phyloP scores from a whole-genome alignment of 2,888 invertebrate species.

The Agonum fuliginosum region DNA sequence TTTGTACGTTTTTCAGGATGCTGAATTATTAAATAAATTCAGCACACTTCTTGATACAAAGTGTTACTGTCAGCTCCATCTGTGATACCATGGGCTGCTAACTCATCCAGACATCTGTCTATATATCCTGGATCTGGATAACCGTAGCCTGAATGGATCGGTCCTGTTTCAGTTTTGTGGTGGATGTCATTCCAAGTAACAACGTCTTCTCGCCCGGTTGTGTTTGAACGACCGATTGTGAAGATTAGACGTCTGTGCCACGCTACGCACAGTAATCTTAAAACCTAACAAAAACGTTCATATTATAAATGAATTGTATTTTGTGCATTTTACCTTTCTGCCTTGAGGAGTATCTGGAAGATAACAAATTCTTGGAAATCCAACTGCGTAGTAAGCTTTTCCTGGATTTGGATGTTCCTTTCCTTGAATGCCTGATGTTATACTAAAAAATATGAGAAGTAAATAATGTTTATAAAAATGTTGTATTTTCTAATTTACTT shows the following conservation, averaged over 20 bases:
- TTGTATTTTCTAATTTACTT: conserved; percentile 74
- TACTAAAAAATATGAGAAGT: conserved; percentile 75
- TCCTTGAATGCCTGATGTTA: conserved; percentile 90
- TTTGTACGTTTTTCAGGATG: conserved; percentile 40
- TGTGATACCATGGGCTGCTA: conserved; percentile 77
- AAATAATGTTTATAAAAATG: conserved; percentile 3
- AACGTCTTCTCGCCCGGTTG: conserved; percentile 93
- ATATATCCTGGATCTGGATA: conserved; percentile 88
- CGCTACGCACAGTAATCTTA: conserved; percentile 84
- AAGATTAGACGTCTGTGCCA: conserved; percentile 91
- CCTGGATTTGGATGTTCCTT: conserved; percentile 87
- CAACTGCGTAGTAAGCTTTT: conserved; percentile 90
- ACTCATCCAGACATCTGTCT: conserved; percentile 78
- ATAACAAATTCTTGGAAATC: conserved; percentile 88
- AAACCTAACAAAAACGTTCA: conserved; percentile 73
- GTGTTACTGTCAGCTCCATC: conserved; percentile 70
- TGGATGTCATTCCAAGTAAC: conserved; percentile 94
- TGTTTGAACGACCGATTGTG: conserved; percentile 89
- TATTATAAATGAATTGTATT: neutral
- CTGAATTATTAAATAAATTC: conserved; percentile 46
- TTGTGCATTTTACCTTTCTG: conserved; percentile 72
- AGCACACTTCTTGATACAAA: conserved; percentile 70
- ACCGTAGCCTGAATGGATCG: conserved; percentile 75
- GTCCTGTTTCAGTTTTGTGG: conserved; percentile 86
- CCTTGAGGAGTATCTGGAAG: conserved; percentile 90